phyloP scores from a whole-genome alignment of 2,113 vertebrate genomes.

The Microcebus jonahi region DNA sequence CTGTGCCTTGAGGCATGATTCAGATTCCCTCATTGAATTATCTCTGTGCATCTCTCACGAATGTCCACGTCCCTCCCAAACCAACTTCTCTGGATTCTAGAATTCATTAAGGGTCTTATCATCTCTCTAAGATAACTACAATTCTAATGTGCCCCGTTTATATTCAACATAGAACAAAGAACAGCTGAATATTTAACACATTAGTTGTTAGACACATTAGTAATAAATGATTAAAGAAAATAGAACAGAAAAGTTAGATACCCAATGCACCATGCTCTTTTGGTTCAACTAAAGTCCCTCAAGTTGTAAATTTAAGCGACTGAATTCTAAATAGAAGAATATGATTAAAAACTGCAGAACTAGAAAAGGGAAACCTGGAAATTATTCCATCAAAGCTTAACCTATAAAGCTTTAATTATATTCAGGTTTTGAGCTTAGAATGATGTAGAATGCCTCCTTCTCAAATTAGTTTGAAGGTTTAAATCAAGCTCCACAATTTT shows the following conservation, averaged over 20 bases:
- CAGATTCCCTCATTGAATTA: slow-evolving; percentile 62
- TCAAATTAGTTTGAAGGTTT: slow-evolving; percentile 32
- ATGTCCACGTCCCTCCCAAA: slow-evolving; percentile 50
- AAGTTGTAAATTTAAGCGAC: not conserved
- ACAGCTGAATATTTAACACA: not conserved
- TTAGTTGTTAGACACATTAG: not conserved
- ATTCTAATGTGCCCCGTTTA: not conserved
- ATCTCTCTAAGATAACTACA: slow-evolving; percentile 14
- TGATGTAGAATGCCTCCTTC: slow-evolving; percentile 22
- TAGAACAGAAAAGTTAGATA: not conserved
- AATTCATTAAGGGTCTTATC: slow-evolving; percentile 23
- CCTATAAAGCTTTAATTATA: not conserved
- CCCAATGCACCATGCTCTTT: not conserved
- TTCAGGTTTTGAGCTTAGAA: not conserved
- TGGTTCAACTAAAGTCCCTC: not conserved
- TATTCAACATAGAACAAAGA: slow-evolving; percentile 21
- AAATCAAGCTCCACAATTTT: slow-evolving; percentile 33
- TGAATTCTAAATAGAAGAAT: slow-evolving; percentile 1
- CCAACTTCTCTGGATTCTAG: not conserved
- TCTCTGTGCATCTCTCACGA: slow-evolving; percentile 71
- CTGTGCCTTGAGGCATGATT: slow-evolving; percentile 60
- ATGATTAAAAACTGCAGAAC: not conserved
- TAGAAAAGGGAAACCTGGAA: slow-evolving; percentile 28
- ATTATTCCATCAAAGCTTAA: not conserved
- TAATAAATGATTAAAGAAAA: slow-evolving; percentile 17